Base-by-base conservation (phyloP, 1,140 invertebrate genomes). In the Cydia splendana region DNA sequence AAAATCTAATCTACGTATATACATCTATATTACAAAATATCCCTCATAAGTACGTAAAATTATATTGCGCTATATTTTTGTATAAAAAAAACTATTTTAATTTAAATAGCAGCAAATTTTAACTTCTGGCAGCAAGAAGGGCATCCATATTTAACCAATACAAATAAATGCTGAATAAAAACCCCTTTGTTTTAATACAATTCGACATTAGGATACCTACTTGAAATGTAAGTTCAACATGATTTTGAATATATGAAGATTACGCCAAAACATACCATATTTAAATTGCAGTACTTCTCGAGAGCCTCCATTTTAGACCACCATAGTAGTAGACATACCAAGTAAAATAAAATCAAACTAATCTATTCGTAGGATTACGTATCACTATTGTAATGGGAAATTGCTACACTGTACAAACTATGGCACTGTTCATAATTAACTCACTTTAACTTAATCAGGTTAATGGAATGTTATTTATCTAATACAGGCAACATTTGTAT, bases 11-110 rank as follows among this genome's bases (percentile, higher is more conserved):
- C 87, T 87, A 88, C 78, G 73, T 62, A 82, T 91, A 87, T 91
- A 73, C 90, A 91, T 88, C 90, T 90, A 89, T 91, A 81, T 85
- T 89, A 91, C 89, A 91, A 81, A 86, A 85, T 77, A 73, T 53
- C 79, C 4, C 77, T 75, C 45, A 69, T 76, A 77, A 78, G 76
- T 75, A 82, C 65, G 18, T 77, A 34, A 76, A 79, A 81, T 78
- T 75, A 79, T 75, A 79, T 75, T 67, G 74, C 76, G 69, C 71
- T 48, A 75, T 53, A 6, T n/a, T n/a, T 53, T 53, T n/a, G n/a
- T 53, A 7, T 4, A 53, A 53, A 53, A 53, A n/a, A 45, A 12
- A 13, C 2, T n/a, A n/a, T 45, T 45, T 45, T 45, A 48, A 48
- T 48, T 3, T 48, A 9, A 42, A 48, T 48, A 48, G 45, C 45